Evolutionary conservation across 1,140 invertebrate species (phyloP).

Genomic region (Trichonephila inaurata): DNA sequence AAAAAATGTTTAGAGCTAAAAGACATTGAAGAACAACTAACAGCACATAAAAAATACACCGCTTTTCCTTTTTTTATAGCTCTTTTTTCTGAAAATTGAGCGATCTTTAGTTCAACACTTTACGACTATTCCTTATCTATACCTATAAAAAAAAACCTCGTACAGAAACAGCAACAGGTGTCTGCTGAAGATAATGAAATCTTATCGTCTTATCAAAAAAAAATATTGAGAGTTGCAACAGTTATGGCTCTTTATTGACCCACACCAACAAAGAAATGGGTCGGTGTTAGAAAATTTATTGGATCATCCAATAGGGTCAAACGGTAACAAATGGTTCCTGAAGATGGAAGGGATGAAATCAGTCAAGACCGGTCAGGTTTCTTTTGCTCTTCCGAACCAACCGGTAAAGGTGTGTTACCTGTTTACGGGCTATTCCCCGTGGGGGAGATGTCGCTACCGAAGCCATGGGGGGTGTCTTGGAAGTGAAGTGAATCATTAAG

Average conservation of each 20-base stretch:
- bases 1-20: neutral
- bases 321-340: constrained; percentile 4
- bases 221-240: neutral
- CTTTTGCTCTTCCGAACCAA: neutral
- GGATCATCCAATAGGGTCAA: constrained; percentile 31
- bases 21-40: neutral
- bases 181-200: neutral
- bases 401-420: constrained; percentile 63
- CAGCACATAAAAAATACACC: neutral
- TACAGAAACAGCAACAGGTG: constrained; percentile 1
- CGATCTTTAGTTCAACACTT: neutral
- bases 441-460: constrained; percentile 50
- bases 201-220: neutral
- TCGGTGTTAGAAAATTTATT: constrained; percentile 7
- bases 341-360: constrained; percentile 25
- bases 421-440: constrained; percentile 34
- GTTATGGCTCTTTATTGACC: constrained; percentile 49
- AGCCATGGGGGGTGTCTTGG: constrained; percentile 33
- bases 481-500: constrained; percentile 4
- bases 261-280: constrained; percentile 49
- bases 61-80: neutral
- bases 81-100: constrained; percentile 8
- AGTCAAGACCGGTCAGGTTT: constrained; percentile 43
- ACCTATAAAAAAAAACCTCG: neutral
- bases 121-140: neutral